These are phyloP conservation scores for Trachops cirrhosus DNA, from an alignment of 2,797 vertebrate species.

Conservation along the genomic window DNA sequence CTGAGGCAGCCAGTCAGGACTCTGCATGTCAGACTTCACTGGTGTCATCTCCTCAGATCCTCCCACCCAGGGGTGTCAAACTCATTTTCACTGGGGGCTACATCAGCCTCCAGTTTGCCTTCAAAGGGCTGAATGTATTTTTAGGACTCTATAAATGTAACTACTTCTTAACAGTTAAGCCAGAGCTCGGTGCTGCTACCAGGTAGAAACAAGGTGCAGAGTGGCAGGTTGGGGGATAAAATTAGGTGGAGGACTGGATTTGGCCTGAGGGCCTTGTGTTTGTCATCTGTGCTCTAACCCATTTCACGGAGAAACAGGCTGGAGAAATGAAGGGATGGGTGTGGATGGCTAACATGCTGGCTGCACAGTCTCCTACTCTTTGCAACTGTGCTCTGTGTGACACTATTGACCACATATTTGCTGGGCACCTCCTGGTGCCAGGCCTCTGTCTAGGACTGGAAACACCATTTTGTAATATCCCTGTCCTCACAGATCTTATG, in stretches of 20 bases:
- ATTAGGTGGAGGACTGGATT: too few relatives aligned
- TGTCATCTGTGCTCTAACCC: background rate
- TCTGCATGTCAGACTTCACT: fast-evolving
- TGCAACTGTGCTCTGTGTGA: background rate
- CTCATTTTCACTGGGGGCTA: too few relatives aligned
- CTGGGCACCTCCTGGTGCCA: too few relatives aligned
- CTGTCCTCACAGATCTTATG: background rate
- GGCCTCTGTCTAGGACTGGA: background rate
- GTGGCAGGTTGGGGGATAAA: too few relatives aligned
- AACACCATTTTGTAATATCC: background rate
- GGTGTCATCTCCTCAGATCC: background rate
- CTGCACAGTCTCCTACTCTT: background rate
- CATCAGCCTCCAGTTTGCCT: too few relatives aligned
- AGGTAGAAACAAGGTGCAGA: too few relatives aligned
- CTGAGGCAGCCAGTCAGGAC: background rate
- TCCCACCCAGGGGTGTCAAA: background rate
- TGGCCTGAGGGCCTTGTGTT: too few relatives aligned
- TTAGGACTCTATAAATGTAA: too few relatives aligned
- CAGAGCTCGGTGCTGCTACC: too few relatives aligned
- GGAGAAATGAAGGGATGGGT: fast-evolving
- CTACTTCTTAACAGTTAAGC: too few relatives aligned
- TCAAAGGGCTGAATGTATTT: too few relatives aligned
- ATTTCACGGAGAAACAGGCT: background rate
- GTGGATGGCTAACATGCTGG: background rate
- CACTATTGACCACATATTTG: background rate